Evolutionary conservation across 2,113 vertebrate genomes (phyloP).

Genomic region (Chaenocephalus aceratus): DNA sequence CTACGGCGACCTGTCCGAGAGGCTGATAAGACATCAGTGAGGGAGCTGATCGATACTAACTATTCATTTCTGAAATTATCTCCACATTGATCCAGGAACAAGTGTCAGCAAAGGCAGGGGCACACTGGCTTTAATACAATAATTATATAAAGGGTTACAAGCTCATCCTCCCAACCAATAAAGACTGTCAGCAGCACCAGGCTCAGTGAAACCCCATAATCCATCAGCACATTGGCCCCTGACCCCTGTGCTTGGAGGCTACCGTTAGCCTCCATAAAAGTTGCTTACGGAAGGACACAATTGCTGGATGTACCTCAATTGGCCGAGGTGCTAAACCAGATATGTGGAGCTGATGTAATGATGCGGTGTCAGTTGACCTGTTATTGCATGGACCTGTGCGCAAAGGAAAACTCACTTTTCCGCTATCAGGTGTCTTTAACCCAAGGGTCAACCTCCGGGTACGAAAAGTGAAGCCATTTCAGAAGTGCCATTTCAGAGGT

Average conservation of each 20-base stretch:
- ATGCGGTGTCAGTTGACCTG: slow-evolving; percentile 49
- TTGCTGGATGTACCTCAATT: slow-evolving; percentile 76
- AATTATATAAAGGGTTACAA: slow-evolving; percentile 99
- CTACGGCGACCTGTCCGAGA: slow-evolving; percentile 89
- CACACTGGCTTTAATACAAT: slow-evolving; percentile 96
- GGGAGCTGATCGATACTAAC: slow-evolving; percentile 97
- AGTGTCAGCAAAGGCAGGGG: slow-evolving; percentile 90
- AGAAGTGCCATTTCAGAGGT: too few relatives aligned
- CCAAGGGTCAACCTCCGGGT: not conserved
- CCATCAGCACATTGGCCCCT: slow-evolving; percentile 96
- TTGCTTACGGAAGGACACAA: slow-evolving; percentile 84
- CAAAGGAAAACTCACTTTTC: slow-evolving; percentile 30
- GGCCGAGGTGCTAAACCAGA: slow-evolving; percentile 76
- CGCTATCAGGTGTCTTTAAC: slow-evolving; percentile 25
- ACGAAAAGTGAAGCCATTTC: too few relatives aligned
- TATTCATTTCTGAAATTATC: slow-evolving; percentile 99
- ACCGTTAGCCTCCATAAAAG: slow-evolving; percentile 87
- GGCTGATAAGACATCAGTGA: slow-evolving; percentile 93
- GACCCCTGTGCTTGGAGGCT: slow-evolving; percentile 92
- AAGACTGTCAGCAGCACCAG: slow-evolving; percentile 94
- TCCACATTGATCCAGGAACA: slow-evolving; percentile 98
- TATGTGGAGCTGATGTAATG: slow-evolving; percentile 63
- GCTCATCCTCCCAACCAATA: slow-evolving; percentile 98
- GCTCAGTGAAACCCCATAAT: slow-evolving; percentile 95
- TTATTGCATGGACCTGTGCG: slow-evolving; percentile 34